Evolutionary conservation across 2,888 invertebrate genomes (phyloP).

Genomic region (Operophtera brumata): DNA sequence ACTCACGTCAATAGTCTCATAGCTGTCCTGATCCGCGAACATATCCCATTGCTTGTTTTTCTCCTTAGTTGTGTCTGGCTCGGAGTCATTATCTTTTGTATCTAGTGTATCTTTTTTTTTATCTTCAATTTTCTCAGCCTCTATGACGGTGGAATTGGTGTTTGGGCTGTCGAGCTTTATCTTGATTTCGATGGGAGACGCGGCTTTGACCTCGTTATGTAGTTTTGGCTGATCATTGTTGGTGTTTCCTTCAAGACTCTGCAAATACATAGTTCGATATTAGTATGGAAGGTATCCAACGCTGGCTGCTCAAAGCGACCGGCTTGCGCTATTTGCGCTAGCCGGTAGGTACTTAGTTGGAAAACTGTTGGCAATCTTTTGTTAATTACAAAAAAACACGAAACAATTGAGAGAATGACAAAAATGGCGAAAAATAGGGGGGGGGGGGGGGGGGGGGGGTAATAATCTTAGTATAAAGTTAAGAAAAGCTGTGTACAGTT

Average conservation of each 20-base stretch:
- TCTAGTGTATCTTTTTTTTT: background rate
- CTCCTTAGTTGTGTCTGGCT: background rate
- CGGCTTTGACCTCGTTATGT: conserved; percentile 32
- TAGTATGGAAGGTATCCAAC: background rate
- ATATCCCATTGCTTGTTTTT: conserved; percentile 88
- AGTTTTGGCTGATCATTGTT: conserved; percentile 35
- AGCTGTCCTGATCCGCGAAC: conserved; percentile 95
- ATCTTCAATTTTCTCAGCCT: background rate
- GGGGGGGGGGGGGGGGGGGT: too few relatives aligned
- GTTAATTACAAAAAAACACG: too few relatives aligned
- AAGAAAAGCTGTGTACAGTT: too few relatives aligned
- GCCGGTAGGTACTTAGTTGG: too few relatives aligned
- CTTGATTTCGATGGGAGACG: background rate
- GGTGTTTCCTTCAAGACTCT: conserved; percentile 24
- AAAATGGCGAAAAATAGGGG: too few relatives aligned
- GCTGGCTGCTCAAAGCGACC: too few relatives aligned
- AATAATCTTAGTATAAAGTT: too few relatives aligned
- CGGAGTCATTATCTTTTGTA: background rate
- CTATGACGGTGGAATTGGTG: too few relatives aligned
- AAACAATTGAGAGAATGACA: too few relatives aligned
- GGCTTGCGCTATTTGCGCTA: too few relatives aligned
- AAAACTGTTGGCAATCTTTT: too few relatives aligned
- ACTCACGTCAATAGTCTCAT: conserved; percentile 70
- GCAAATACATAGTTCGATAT: conserved; percentile 3
- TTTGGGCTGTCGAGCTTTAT: background rate